A percentile compares a stretch with the other conserved stretches of the same genome.
Evolutionary conservation across 2,113 vertebrate genomes (phyloP).

Genomic region (Rhagologus leucostigma): DNA sequence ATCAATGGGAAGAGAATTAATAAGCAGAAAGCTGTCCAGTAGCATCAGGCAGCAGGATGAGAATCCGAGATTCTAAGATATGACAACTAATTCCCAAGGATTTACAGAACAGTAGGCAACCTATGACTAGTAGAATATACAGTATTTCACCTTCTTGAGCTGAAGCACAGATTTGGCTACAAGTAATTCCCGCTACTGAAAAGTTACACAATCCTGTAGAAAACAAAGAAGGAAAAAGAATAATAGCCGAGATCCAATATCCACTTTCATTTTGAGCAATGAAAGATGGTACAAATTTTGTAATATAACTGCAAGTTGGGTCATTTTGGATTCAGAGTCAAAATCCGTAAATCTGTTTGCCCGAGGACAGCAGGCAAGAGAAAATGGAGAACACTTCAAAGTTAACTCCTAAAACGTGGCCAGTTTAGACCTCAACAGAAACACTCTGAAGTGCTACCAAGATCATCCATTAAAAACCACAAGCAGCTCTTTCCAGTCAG

Average conservation of each 20-base stretch:
- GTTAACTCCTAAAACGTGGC: not conserved
- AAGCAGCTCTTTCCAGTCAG: not conserved
- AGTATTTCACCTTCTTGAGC: not conserved
- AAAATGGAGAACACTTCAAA: not conserved
- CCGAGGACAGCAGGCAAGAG: not conserved
- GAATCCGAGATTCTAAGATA: not conserved
- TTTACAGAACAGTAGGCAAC: not conserved
- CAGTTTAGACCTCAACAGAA: not conserved
- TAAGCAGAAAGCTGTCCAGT: conserved; percentile 17
- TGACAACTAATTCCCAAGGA: not conserved
- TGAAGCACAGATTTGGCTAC: not conserved
- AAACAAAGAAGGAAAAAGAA: not conserved
- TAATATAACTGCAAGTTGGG: not conserved
- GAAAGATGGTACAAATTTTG: not conserved
- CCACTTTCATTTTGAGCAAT: not conserved
- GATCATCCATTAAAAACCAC: not conserved
- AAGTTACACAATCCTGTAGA: not conserved
- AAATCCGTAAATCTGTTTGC: not conserved
- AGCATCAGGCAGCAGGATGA: not conserved
- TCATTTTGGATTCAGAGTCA: not conserved
- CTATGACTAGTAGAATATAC: not conserved
- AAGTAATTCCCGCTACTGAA: not conserved
- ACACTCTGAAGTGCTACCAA: not conserved
- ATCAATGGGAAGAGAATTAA: not conserved
- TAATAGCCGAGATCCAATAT: not conserved